Evolutionary conservation across 2,113 vertebrate genomes (phyloP), one percentile per base, ranked within the genome.

Genomic region (Corythornis madagascariensis): DNA sequence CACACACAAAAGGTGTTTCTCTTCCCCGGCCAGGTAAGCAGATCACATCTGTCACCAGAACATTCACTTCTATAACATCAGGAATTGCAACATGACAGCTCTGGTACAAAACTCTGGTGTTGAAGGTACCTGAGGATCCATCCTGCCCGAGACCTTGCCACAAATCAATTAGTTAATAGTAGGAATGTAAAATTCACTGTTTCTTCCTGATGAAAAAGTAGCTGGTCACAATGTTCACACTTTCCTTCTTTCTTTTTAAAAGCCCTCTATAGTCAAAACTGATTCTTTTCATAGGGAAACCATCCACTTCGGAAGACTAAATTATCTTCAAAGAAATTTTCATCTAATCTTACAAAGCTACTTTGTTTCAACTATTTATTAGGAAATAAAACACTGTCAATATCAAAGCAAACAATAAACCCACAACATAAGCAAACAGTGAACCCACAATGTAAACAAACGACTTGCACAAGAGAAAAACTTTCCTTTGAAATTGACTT

Each of bases 381-480:
- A 21, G 24, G 47, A 5, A 24, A 60, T 10, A 38, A 25, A 38
- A 22, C 24, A 15, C 11, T 24, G 22, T 22, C n/a, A 18, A 2
- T 52, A 31, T 9, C 21, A 48, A 65, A 50, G 59, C 59, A 16
- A 12, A 3, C 16, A 17, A 7, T 33, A 28, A 42, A 42, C 33
- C 1, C 16, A 6, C 15, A 26, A 5, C 2, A 16, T 20, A 24
- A 79, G 14, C 0, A 5, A 31, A 20, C 7, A 17, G 5, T 33
- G 24, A 42, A 42, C 33, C 1, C 16, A 5, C 15, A 26, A 5
- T 2, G 19, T 20, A 24, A 79, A 17, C 0, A 5, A 31, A 20
- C 7, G 21, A 9, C 21, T 18, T 45, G 38, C 22, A 38, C 11
- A 26, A 26, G 56, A 63, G 40, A 31, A 55, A 26, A 69, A 26